Percentiles rank a stretch among this genome's conserved stretches.
phyloP scores from a whole-genome alignment of 2,888 invertebrate genomes.

The Malacosoma neustria region DNA sequence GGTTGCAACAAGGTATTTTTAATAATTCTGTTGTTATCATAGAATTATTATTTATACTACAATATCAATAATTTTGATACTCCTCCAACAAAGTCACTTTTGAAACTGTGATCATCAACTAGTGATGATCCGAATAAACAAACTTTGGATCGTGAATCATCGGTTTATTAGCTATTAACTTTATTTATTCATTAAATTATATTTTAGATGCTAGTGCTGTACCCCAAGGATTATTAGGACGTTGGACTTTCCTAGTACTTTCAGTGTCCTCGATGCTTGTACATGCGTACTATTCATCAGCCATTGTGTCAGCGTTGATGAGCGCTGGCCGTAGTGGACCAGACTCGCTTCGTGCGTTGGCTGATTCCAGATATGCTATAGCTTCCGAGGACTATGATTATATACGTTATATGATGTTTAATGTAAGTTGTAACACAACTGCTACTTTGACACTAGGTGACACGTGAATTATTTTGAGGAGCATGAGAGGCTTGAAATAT shows the following conservation, averaged over 20 bases:
- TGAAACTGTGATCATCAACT: no score
- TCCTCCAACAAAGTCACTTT: no score
- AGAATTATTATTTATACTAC: background rate
- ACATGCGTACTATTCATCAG: constrained; percentile 58
- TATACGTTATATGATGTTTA: constrained; percentile 43
- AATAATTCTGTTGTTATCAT: background rate
- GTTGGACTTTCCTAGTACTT: constrained; percentile 45
- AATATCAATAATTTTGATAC: no score
- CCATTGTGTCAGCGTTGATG: constrained; percentile 56
- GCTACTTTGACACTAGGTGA: no score
- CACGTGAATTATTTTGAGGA: no score
- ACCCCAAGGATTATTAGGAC: constrained; percentile 42
- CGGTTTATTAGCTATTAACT: no score
- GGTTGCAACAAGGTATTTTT: constrained; percentile 48
- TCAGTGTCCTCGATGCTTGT: constrained; percentile 54
- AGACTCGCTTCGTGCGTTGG: constrained; percentile 34
- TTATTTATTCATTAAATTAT: no score
- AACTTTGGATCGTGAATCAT: no score
- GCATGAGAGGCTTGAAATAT: no score
- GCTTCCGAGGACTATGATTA: constrained; percentile 51
- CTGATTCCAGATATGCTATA: constrained; percentile 49
- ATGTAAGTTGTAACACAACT: constrained; percentile 43
- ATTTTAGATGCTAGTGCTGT: constrained; percentile 57
- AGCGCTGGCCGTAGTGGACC: constrained; percentile 44
- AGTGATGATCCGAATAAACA: no score